Evolutionary conservation across 53 echinoderm and acorn worm species (phyloP).

Genomic region (Echinometra lucunter): DNA sequence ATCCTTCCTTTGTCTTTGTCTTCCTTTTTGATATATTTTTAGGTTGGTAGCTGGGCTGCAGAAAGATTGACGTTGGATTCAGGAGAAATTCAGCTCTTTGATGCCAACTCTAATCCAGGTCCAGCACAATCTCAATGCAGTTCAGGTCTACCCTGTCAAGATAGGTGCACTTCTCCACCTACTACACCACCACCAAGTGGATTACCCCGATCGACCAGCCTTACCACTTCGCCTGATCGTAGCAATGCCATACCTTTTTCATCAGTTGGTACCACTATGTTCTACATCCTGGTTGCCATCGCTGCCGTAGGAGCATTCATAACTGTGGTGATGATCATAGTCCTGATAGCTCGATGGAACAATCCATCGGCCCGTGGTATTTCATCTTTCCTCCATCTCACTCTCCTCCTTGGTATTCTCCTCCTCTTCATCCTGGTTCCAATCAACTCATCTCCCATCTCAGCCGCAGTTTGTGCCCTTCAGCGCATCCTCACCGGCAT

Average conservation of each 20-base stretch:
- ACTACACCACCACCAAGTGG: background rate
- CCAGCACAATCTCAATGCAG: conserved; percentile 49
- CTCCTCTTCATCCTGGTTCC: conserved; percentile 72
- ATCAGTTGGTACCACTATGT: conserved; percentile 43
- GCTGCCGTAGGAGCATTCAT: conserved; percentile 67
- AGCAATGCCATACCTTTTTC: background rate
- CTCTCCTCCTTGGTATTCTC: conserved; percentile 76
- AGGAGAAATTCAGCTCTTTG: conserved; percentile 47
- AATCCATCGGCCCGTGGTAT: conserved; percentile 68
- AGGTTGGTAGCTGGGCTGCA: conserved; percentile 81
- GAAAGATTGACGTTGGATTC: conserved; percentile 30
- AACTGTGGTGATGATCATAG: conserved; percentile 62
- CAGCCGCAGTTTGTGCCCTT: conserved; percentile 63
- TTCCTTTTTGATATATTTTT: background rate
- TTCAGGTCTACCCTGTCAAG: background rate
- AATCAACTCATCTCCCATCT: conserved; percentile 62
- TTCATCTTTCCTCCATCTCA: conserved; percentile 78
- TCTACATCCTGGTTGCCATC: conserved; percentile 74
- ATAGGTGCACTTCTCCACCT: conserved; percentile 22
- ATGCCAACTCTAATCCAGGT: conserved; percentile 15
- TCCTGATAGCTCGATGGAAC: conserved; percentile 67
- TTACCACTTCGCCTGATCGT: background rate
- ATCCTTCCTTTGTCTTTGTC: no score
- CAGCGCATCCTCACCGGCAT: conserved; percentile 65
- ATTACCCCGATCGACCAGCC: background rate